These are phyloP conservation scores for Paratilapia polleni DNA, from an alignment of 2,113 vertebrate species.

Conservation along the genomic window DNA sequence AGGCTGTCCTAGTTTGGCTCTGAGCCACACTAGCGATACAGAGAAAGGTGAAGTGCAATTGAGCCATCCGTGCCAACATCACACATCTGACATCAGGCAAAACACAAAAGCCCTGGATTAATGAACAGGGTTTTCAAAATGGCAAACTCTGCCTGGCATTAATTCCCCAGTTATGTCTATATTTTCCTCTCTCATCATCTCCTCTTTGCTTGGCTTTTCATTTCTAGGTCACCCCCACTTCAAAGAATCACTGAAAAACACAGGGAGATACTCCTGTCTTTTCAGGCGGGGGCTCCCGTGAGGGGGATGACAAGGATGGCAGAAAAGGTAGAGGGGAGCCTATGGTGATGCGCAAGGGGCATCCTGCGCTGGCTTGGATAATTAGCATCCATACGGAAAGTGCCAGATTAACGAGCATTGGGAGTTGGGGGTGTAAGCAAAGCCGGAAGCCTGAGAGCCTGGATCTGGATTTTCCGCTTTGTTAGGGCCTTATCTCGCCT, in stretches of 20 bases:
- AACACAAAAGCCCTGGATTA: not conserved
- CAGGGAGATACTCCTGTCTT: constrained; percentile 45
- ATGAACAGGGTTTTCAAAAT: constrained; percentile 8
- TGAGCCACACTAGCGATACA: not conserved
- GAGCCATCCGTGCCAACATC: not conserved
- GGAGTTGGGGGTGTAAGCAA: constrained; percentile 18
- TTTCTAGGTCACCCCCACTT: constrained; percentile 72
- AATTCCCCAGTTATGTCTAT: not conserved
- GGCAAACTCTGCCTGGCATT: not conserved
- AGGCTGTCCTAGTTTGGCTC: not conserved
- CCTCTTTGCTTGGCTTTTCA: not conserved
- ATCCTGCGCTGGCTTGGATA: constrained; percentile 65
- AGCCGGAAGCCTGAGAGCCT: constrained; percentile 22
- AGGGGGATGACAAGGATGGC: not conserved
- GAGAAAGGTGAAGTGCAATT: not conserved
- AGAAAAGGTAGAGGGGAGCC: constrained; percentile 5
- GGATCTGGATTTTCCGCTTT: constrained; percentile 21
- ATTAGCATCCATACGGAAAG: constrained; percentile 69
- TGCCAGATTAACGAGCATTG: constrained; percentile 67
- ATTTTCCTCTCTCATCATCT: constrained; percentile 25
- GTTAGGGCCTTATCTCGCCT: constrained; percentile 70
- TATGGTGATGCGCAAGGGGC: constrained; percentile 39
- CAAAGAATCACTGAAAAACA: constrained; percentile 72
- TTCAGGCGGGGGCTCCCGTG: constrained; percentile 23
- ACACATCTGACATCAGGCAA: not conserved